phyloP scores from a whole-genome alignment of 2,888 invertebrate genomes.

The Diploptera punctata region DNA sequence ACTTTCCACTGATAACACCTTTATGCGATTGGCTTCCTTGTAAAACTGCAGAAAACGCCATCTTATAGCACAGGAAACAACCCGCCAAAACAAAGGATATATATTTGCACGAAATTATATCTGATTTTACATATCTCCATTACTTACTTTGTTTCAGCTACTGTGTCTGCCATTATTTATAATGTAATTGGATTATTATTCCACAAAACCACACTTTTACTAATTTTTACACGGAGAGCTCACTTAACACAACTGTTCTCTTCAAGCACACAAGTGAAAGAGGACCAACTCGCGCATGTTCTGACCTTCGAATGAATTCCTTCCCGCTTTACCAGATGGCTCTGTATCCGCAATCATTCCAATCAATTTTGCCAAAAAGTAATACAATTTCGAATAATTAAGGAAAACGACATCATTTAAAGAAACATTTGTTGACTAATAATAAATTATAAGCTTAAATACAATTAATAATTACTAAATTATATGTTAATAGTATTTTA shows the following conservation, averaged over 20 bases:
- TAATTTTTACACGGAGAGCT: constrained; percentile 21
- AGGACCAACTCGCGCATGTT: constrained; percentile 41
- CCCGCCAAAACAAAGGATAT: constrained; percentile 43
- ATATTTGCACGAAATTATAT: no score
- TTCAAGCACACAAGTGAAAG: constrained; percentile 39
- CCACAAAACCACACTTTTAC: constrained; percentile 20
- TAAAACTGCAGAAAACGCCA: no score
- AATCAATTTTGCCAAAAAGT: no score
- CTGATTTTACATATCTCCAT: no score
- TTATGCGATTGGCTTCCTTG: no score
- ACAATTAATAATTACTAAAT: no score
- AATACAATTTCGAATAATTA: no score
- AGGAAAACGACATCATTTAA: no score
- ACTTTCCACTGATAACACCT: no score
- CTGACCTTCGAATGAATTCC: constrained; percentile 39
- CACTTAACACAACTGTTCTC: constrained; percentile 34
- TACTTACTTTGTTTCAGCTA: constrained; percentile 70
- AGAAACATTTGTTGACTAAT: no score
- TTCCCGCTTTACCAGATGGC: constrained; percentile 40
- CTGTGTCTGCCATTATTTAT: constrained; percentile 67
- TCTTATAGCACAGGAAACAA: constrained; percentile 38
- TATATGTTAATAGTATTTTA: no score
- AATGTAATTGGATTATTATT: constrained; percentile 2
- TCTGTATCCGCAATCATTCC: neutral
- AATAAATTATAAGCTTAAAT: no score